A percentile compares a stretch with the other conserved stretches of the same genome.
Evolutionary conservation across 2,888 invertebrate genomes (phyloP).

Genomic region (Schrankia costaestrigalis): DNA sequence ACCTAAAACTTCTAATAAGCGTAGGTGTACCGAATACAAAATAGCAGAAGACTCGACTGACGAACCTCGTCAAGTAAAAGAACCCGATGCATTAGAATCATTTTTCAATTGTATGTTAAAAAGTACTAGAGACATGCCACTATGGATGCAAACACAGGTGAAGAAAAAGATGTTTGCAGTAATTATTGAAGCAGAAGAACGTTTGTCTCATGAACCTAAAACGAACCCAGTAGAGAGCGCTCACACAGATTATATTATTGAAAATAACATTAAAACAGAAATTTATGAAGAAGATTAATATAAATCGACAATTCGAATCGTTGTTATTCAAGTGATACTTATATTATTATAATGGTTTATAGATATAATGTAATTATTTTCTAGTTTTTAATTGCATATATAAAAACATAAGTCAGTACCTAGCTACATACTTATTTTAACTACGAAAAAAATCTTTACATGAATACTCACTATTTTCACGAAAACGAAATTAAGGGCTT

Average conservation of each 20-base stretch:
- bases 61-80: constrained; percentile 25
- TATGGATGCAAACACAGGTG: constrained; percentile 72
- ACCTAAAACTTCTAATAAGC: constrained; percentile 36
- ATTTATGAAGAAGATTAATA: constrained; percentile 40
- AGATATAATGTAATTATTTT: no score
- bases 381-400: no score
- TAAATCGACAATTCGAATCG: no score
- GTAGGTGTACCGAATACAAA: constrained; percentile 37
- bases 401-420: no score
- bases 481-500: background rate
- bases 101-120: constrained; percentile 67
- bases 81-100: constrained; percentile 58
- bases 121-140: constrained; percentile 66
- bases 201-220: constrained; percentile 43
- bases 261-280: constrained; percentile 61
- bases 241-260: constrained; percentile 35
- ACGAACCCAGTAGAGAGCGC: constrained; percentile 12
- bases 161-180: constrained; percentile 72
- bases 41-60: constrained; percentile 13
- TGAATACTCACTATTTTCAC: background rate
- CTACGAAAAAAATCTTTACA: no score
- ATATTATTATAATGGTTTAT: no score
- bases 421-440: no score
- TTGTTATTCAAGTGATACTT: no score
- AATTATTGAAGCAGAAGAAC: constrained; percentile 68